phyloP scores from a whole-genome alignment of 2,797 vertebrate species.

The Pseudochaenichthys georgianus region DNA sequence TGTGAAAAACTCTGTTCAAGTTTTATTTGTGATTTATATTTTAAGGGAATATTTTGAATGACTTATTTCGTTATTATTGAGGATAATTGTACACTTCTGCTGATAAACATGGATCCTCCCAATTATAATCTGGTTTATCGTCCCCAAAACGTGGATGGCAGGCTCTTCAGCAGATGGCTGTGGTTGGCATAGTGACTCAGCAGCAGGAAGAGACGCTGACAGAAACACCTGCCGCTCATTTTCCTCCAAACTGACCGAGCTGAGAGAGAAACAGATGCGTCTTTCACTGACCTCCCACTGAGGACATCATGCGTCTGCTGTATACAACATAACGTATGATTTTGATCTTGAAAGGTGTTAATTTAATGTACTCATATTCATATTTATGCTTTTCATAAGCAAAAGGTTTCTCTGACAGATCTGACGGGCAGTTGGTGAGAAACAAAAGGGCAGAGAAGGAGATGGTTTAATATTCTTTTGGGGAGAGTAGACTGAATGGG shows the following conservation, averaged over 20 bases:
- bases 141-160: conserved; percentile 28
- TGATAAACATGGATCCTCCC: not conserved
- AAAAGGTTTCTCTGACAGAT: not conserved
- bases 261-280: conserved; percentile 16
- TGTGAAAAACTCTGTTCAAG: not conserved
- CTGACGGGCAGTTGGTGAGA: not conserved
- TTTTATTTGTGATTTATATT: not conserved
- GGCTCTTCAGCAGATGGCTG: conserved; percentile 52
- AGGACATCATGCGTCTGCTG: conserved; percentile 4
- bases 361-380: conserved; percentile 1
- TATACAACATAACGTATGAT: no score
- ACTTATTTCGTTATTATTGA: not conserved
- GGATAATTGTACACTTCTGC: not conserved
- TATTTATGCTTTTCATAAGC: not conserved
- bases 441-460: conserved; percentile 1
- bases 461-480: not conserved
- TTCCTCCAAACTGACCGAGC: conserved; percentile 35
- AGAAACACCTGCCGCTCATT: conserved; percentile 57
- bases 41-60: not conserved
- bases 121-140: conserved; percentile 37
- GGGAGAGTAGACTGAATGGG: not conserved
- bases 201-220: conserved; percentile 41
- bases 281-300: conserved; percentile 27
- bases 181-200: conserved; percentile 41
- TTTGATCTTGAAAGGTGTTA: not conserved